Evolutionary conservation across 2,113 vertebrate genomes (phyloP).

Genomic region (Entomyzon cyanotis): DNA sequence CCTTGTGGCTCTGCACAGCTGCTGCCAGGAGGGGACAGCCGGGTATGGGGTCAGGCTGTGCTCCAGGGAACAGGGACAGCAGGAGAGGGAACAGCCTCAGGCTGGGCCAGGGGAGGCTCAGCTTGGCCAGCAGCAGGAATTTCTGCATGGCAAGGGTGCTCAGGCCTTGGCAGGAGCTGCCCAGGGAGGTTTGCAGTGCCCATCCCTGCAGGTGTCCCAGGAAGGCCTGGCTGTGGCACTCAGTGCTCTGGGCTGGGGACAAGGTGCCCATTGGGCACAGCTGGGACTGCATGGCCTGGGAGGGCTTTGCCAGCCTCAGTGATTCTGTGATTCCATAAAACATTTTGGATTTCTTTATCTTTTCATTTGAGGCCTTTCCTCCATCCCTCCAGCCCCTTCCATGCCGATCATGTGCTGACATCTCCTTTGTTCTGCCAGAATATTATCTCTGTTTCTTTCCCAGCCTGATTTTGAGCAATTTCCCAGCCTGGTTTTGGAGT

Average conservation of each 20-base stretch:
- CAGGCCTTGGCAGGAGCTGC: background rate
- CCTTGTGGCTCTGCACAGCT: no score
- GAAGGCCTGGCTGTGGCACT: background rate
- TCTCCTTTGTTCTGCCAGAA: background rate
- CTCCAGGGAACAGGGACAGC: no score
- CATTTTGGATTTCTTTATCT: background rate
- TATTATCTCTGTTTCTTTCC: background rate
- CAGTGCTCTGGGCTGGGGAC: background rate
- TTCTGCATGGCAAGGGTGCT: background rate
- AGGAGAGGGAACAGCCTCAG: no score
- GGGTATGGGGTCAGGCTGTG: no score
- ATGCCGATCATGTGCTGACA: background rate
- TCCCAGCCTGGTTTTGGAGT: background rate
- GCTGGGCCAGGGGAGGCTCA: no score
- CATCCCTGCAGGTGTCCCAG: background rate
- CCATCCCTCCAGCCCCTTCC: background rate
- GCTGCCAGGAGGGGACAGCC: no score
- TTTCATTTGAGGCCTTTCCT: background rate
- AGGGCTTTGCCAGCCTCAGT: background rate
- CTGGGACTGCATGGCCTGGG: rapidly evolving
- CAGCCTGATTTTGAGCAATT: background rate
- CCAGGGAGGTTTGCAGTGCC: background rate
- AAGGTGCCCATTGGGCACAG: background rate
- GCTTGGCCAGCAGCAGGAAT: background rate
- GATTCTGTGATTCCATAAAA: background rate